A percentile compares a stretch with the other conserved stretches of the same genome.
Evolutionary conservation across 2,797 vertebrate species (phyloP).

Genomic region (Coccyzus lansbergi): DNA sequence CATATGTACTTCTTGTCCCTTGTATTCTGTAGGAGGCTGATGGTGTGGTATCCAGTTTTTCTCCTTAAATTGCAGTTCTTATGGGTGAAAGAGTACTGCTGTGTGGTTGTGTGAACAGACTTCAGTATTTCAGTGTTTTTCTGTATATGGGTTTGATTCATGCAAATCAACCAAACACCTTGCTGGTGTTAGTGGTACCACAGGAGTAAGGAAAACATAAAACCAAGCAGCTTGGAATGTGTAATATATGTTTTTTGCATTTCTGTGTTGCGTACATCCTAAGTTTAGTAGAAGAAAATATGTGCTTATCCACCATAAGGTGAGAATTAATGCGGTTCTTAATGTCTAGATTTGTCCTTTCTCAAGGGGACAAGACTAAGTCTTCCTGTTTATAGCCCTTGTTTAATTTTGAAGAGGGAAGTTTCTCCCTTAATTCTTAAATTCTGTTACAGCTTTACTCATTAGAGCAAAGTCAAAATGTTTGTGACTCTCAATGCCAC

Average conservation of each 20-base stretch:
- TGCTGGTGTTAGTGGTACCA: background rate
- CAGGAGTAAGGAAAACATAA: background rate
- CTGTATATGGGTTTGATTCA: background rate
- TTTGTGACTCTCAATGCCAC: background rate
- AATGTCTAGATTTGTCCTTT: background rate
- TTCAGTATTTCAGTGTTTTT: background rate
- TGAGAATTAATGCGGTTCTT: background rate
- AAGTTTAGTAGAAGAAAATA: background rate
- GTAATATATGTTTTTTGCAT: background rate
- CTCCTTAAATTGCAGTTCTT: background rate
- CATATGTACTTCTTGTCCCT: background rate
- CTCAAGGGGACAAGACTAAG: background rate
- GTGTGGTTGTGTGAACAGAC: background rate
- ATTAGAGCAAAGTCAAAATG: background rate
- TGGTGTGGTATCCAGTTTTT: background rate
- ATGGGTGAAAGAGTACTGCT: too few species aligned
- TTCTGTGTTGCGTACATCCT: background rate
- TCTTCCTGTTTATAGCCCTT: background rate
- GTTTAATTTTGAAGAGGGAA: background rate
- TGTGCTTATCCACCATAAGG: accelerated
- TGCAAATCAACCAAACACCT: background rate
- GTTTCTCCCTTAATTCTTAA: background rate
- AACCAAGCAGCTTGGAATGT: background rate
- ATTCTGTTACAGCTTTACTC: background rate
- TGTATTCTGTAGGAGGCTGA: background rate